A percentile compares a stretch with the other conserved stretches of the same genome.
Evolutionary conservation across 2,113 vertebrate genomes (phyloP).

Genomic region (Tursiops truncatus): DNA sequence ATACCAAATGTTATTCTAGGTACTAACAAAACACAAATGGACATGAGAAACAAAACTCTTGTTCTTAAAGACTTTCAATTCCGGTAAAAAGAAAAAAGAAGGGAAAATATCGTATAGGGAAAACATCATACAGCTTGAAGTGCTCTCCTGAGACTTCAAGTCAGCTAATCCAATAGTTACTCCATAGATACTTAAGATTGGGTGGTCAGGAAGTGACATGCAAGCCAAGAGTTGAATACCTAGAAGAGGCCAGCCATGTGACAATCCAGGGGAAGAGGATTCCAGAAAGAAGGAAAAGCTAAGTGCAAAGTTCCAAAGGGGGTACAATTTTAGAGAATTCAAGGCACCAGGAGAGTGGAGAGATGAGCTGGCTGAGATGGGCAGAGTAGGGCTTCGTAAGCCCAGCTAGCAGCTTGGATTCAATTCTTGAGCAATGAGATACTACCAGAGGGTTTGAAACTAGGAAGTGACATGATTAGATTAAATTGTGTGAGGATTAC

Average conservation of each 20-base stretch:
- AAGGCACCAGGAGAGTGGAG: neutral
- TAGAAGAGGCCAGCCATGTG: neutral
- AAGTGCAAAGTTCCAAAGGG: neutral
- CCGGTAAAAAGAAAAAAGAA: neutral
- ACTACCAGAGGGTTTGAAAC: neutral
- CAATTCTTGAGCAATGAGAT: neutral
- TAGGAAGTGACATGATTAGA: neutral
- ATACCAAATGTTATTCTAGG: neutral
- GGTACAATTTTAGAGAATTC: neutral
- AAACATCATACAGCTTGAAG: neutral
- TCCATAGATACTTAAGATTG: neutral
- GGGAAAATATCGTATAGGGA: neutral
- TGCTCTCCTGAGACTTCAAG: neutral
- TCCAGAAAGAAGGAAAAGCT: neutral
- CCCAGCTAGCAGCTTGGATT: neutral
- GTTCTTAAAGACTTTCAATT: neutral
- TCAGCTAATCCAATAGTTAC: neutral
- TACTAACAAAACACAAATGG: conserved; percentile 23
- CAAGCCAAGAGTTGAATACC: neutral
- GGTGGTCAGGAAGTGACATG: neutral
- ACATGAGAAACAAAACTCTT: neutral
- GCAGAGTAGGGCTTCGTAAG: neutral
- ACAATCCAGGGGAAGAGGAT: neutral
- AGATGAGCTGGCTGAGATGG: neutral
- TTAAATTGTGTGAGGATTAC: neutral